phyloP scores from a whole-genome alignment of 1,140 invertebrate genomes.

The Nomia melanderi region DNA sequence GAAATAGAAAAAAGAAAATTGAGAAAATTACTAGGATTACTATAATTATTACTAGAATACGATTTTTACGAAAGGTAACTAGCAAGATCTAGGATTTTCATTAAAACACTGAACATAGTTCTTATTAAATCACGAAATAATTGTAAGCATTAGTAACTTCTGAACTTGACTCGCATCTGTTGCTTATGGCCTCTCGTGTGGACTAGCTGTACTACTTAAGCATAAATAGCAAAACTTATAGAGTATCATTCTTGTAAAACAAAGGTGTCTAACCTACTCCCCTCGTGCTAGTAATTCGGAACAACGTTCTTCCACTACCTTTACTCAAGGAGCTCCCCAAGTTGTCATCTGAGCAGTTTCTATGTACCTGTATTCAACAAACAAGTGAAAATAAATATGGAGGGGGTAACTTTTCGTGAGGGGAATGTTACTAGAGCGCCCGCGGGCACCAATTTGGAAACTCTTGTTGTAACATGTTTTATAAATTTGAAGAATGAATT shows the following conservation, averaged over 20 bases:
- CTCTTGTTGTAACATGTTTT: not conserved
- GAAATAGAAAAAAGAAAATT: not conserved
- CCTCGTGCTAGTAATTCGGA: too few species aligned
- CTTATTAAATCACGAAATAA: not conserved
- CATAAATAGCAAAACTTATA: not conserved
- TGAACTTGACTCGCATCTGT: not conserved
- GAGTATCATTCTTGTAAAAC: too few species aligned
- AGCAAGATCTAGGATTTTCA: not conserved
- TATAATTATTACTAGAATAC: not conserved
- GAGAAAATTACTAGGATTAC: not conserved
- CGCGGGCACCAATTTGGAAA: too few species aligned
- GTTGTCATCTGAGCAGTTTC: too few species aligned
- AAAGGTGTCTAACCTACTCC: too few species aligned
- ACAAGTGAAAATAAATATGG: too few species aligned
- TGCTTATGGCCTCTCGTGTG: not conserved
- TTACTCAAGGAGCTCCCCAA: too few species aligned
- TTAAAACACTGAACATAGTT: not conserved
- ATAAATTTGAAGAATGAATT: not conserved
- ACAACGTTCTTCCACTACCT: too few species aligned
- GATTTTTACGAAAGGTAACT: not conserved
- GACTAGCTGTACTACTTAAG: not conserved
- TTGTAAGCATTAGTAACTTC: not conserved
- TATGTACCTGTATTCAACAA: too few species aligned
- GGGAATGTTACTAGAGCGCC: too few species aligned
- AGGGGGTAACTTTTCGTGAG: too few species aligned